Base-by-base conservation (phyloP, 2,888 invertebrate genomes). In the Limnephilus rhombicus region DNA sequence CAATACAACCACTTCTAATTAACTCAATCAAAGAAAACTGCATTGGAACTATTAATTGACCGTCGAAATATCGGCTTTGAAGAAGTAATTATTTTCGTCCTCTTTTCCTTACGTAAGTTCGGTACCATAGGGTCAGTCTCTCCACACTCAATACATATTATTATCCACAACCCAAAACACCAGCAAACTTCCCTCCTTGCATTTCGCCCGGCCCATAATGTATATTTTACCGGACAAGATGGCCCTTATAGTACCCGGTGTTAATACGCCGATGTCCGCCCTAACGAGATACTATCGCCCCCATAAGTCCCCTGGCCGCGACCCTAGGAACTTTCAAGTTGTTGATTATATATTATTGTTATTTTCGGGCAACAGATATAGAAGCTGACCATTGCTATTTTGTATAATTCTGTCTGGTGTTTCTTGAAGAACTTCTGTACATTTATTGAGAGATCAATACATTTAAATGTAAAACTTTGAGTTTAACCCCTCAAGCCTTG, bases 221-320 rank as follows among this genome's bases (percentile, higher is more conserved):
- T 85, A 41, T 45, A 85, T 45, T 85, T 68, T 85, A 85, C 85
- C n/a, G 85, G 41, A 45, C 85, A 85, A 41, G 85, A 85, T 85
- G 85, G 85, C 45, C 34, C 45, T n/a, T 37, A 85, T 24, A n/a
- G 85, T 68, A 68, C 53, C 53, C 53, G 24, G 53, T 45, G 85
- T 83, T 83, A 83, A 83, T 37, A 34, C 85, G 53, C 85, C 41
- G 41, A n/a, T 85, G 41, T 85, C 85, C 85, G 85, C 41, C 41
- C 41, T 41, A 85, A 85, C 85, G 41, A 85, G 85, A 85, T 85
- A 41, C 41, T n/a, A 85, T 85, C 24, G 45, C 85, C 34, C 85
- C 85, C 85, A 41, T n/a, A 85, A 85, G 85, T 41, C 41, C 45
- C 45, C 83, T 34, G 34, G 34, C 53, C 53, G 24, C 53, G 18